A percentile compares a stretch with the other conserved stretches of the same genome.
Conservation (phyloP, 2,888 invertebrate species). For the Drosophila stalkeri region DNA sequence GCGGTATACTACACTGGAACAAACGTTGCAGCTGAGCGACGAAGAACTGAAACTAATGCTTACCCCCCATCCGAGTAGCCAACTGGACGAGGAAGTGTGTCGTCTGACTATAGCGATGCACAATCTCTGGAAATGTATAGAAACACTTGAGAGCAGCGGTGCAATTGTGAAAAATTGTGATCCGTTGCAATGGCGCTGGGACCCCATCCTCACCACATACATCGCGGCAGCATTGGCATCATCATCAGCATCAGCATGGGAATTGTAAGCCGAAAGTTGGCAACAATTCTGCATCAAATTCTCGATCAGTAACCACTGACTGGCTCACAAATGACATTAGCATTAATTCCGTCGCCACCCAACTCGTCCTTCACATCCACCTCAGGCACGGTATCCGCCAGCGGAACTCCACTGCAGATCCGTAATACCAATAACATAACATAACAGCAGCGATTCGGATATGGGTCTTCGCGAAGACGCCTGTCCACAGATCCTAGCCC, state of each 20-base stretch:
- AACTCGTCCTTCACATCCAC: constrained; percentile 83
- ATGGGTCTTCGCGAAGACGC: constrained; percentile 75
- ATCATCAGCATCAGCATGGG: constrained; percentile 51
- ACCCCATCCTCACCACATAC: constrained; percentile 86
- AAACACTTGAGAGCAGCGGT: constrained; percentile 61
- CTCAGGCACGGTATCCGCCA: constrained; percentile 51
- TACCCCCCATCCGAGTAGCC: constrained; percentile 77
- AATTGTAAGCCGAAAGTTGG: constrained; percentile 34
- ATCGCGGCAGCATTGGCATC: constrained; percentile 83
- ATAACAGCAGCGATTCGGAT: constrained; percentile 38
- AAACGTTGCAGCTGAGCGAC: constrained; percentile 93
- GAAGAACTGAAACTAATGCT: constrained; percentile 92
- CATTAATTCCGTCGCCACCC: constrained; percentile 85
- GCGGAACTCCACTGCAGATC: constrained; percentile 82
- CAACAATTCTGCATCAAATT: constrained; percentile 26
- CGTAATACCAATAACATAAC: constrained; percentile 72
- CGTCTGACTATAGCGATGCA: constrained; percentile 93
- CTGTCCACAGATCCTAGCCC: constrained; percentile 85
- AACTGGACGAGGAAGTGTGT: constrained; percentile 92
- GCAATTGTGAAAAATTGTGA: constrained; percentile 41
- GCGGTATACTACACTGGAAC: constrained; percentile 91
- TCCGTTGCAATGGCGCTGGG: constrained; percentile 91
- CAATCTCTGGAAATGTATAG: constrained; percentile 91
- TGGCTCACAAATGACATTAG: constrained; percentile 80
- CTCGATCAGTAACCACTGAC: constrained; percentile 46